Base-by-base conservation (phyloP, 2,888 invertebrate genomes). In the Noctua comes region DNA sequence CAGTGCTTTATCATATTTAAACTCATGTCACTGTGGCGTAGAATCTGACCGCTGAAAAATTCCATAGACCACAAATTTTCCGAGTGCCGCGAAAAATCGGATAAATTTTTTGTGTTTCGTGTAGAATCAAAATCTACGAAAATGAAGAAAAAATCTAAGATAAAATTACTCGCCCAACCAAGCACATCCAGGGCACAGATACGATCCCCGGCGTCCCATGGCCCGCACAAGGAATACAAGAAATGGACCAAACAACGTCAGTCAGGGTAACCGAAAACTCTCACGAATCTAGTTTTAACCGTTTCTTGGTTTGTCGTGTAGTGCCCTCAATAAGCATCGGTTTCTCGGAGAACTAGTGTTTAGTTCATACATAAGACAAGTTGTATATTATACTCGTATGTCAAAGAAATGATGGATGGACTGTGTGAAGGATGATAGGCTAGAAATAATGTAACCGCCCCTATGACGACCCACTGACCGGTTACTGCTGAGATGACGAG, bases 221-320 rank as follows among this genome's bases (percentile, higher is more conserved):
- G n/a, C 0, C 88, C 90, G 0, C 88, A 89, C 40, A 93, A 90
- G 73, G 94, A 94, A 46, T 92, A 90, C 71, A 93, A 92, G 77
- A 92, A 91, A 77, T 94, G 93, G 93, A 89, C 89, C 2, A 91
- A 83, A 62, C 88, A 83, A 59, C 88, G 88, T 85, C 88, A 24
- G 78, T 80, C 93, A 90, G 81, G 88, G 92, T 86, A 77, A 62
- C 59, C 13, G 16, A 43, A 21, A 24, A 40, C 24, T 16, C 36
- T 21, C 46, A 16, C 10, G 43, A 16, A 57, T 36, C 54, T 57
- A 24, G 31, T 75, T 74, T 36, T n/a, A 21, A 68, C 21, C 24
- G 31, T 24, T 54, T 51, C 21, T 48, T 31, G 7, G 27, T 48
- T 31, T 21, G 6, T 21, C 11, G 21, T n/a, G 18, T 24, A 68